Conservation (phyloP, 2,113 vertebrate species). For the Sakesphorus luctuosus region DNA sequence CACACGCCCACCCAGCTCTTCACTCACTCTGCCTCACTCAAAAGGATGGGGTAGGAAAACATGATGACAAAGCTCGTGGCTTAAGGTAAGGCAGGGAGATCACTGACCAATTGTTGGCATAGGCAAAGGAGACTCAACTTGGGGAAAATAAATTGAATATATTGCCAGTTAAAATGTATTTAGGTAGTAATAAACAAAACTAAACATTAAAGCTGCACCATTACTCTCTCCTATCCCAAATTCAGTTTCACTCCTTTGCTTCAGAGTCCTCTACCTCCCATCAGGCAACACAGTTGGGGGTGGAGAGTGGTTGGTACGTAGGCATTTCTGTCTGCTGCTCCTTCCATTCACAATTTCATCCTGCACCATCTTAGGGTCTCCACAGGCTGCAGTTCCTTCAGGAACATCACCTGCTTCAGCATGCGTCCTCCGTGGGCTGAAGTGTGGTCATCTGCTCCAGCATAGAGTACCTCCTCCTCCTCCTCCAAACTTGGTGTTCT, state of each 20-base stretch:
- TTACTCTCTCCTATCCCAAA: not conserved
- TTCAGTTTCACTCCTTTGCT: not conserved
- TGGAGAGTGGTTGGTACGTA: not conserved
- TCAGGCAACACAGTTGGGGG: not conserved
- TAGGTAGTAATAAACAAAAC: not conserved
- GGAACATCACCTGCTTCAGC: not conserved
- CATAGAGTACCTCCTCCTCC: not conserved
- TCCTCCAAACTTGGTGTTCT: not conserved
- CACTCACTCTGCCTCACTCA: not conserved
- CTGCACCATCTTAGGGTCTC: not conserved
- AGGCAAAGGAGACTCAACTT: not conserved
- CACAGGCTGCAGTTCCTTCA: not conserved
- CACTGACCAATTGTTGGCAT: not conserved
- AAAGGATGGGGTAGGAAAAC: not conserved
- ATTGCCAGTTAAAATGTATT: not conserved
- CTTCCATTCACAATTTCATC: not conserved
- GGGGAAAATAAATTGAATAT: not conserved
- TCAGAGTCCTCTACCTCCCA: not conserved
- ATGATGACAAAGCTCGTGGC: not conserved
- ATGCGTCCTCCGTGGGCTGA: accelerated
- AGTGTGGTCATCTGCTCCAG: not conserved
- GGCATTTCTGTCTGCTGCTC: not conserved
- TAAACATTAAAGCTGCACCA: not conserved
- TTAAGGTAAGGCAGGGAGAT: not conserved
- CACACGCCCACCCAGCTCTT: not conserved